phyloP scores from a whole-genome alignment of 2,113 vertebrate species.

The Lontra canadensis region DNA sequence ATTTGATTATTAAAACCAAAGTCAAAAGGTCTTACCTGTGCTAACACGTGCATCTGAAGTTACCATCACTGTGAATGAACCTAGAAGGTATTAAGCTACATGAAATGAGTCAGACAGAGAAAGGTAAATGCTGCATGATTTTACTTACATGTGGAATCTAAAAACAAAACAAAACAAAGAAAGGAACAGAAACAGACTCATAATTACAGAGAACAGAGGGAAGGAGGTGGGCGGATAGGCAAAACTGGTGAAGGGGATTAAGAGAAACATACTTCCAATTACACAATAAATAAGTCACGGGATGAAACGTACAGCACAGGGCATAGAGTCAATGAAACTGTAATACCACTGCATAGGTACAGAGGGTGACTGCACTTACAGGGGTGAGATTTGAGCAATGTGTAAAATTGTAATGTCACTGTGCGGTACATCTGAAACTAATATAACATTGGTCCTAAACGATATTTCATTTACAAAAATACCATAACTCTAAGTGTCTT shows the following conservation, averaged over 20 bases:
- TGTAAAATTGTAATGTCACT: not conserved
- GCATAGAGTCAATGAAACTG: not conserved
- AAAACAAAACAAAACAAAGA: not conserved
- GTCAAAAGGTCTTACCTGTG: not conserved
- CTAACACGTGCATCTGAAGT: not conserved
- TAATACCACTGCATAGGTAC: not conserved
- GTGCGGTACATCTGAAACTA: not conserved
- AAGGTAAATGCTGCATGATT: not conserved
- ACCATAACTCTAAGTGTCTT: not conserved
- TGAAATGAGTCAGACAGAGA: not conserved
- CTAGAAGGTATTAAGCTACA: not conserved
- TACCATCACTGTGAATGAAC: not conserved
- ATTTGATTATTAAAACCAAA: not conserved
- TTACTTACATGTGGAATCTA: not conserved
- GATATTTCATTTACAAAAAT: not conserved
- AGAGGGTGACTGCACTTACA: not conserved
- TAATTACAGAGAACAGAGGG: not conserved
- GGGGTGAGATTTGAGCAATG: not conserved
- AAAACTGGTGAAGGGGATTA: not conserved
- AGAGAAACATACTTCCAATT: not conserved
- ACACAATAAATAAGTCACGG: not conserved
- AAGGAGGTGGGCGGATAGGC: not conserved
- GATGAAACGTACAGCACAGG: not conserved
- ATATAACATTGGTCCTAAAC: not conserved
- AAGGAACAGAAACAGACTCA: not conserved